These are phyloP conservation scores for Trichonephila clavipes DNA, from an alignment of 1,140 invertebrate species.

Conservation along the genomic window DNA sequence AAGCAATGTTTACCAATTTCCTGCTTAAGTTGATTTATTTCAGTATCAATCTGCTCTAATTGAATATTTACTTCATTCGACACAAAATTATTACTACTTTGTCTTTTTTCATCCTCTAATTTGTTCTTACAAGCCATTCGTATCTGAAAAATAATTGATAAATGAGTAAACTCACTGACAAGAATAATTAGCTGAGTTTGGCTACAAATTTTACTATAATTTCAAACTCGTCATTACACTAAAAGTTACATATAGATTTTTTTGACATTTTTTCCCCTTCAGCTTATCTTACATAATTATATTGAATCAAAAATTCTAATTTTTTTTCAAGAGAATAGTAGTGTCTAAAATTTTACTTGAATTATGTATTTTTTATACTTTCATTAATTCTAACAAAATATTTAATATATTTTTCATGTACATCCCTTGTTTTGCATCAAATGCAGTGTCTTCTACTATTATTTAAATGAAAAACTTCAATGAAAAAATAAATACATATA, in stretches of 20 bases:
- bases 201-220: too few relatives aligned
- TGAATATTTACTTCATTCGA: slow-evolving; percentile 62
- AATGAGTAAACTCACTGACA: neutral
- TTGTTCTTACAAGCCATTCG: slow-evolving; percentile 58
- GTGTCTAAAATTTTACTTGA: too few relatives aligned
- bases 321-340: too few relatives aligned
- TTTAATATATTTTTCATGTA: neutral
- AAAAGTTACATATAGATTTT: too few relatives aligned
- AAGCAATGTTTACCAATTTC: slow-evolving; percentile 41
- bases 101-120: slow-evolving; percentile 47
- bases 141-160: slow-evolving; percentile 14
- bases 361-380: neutral
- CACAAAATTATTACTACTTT: slow-evolving; percentile 25
- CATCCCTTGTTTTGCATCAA: neutral
- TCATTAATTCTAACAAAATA: neutral
- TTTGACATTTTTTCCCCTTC: too few relatives aligned
- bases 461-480: too few relatives aligned
- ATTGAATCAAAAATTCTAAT: too few relatives aligned
- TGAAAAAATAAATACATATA: too few relatives aligned
- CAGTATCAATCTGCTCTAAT: slow-evolving; percentile 35
- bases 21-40: slow-evolving; percentile 35
- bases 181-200: too few relatives aligned
- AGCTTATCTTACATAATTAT: too few relatives aligned
- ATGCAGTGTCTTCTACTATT: neutral
- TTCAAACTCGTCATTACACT: too few relatives aligned